Evolutionary conservation across 2,113 vertebrate genomes (phyloP), one percentile per base, ranked within the genome.

Genomic region (Amphiprion ocellaris): DNA sequence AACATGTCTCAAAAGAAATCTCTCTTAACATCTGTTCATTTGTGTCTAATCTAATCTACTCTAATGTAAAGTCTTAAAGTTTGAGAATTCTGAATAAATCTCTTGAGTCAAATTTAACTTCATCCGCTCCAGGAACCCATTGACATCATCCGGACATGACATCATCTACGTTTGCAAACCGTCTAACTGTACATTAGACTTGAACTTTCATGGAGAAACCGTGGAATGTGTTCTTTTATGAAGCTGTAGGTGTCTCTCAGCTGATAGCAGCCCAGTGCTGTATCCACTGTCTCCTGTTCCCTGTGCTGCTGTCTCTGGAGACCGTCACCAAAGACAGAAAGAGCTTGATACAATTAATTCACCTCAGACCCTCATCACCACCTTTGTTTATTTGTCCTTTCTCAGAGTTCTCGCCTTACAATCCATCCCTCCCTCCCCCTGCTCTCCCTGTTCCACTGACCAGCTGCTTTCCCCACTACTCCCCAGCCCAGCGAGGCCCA

Each of bases 351-450:
- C 82, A 90, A 90, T 92, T 88, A 91, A 90, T 90, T 87, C 81
- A 88, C 78, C 88, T 81, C 85, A 79, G 89, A 87, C 92, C 88
- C 85, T 90, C 87, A 90, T 92, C 84, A 49, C 81, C 89, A 91
- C 88, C 87, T 93, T 94, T 94, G 91, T 94, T 91, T 92, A 80
- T 92, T 89, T 90, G 84, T 93, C 77, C 85, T 93, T 94, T 94
- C 94, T 93, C 94, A 94, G 92, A 79, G 65, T 86, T 94, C 92
- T 94, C 93, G 2, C 71, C 87, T 94, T 94, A 94, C 92, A 87
- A 26, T 76, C 82, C 82, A 84, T 92, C 78, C 78, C 72, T 82
- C 63, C 63, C 69, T 68, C 46, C 28, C 74, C 77, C 59, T 39
- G 63, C 60, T 39, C 71, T 46, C 19, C 3, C 30, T 59, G 47